Base-by-base conservation (phyloP, 1,140 invertebrate species). In the Lerema accius region DNA sequence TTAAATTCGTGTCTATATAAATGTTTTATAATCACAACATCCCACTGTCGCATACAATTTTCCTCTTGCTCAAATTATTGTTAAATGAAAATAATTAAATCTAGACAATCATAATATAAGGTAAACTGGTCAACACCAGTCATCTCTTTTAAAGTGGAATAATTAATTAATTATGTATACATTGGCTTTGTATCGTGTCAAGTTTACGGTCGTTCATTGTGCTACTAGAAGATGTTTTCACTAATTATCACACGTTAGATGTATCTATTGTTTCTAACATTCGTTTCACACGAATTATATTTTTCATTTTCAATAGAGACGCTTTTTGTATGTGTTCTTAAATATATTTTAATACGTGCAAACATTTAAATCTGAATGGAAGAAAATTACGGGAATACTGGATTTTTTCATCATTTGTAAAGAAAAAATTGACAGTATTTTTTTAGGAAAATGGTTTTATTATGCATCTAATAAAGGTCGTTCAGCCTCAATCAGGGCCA, bases 181-280 rank as follows among this genome's bases (percentile, higher is more conserved):
- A 43, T 53, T 62, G 60, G 19, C 17, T 45, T n/a, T n/a, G 9
- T 45, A 46, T 45, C 28, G 63, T 74, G 73, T 74, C 73, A 79
- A 79, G 76, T 79, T 79, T 76, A 74, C 63, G 71, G 63, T 56
- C 67, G 69, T 60, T 53, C 59, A 70, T 66, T 79, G 71, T 72
- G 61, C 63, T 67, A 35, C 46, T 55, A 63, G 48, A 35, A 32
- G 48, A 35, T 46, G 53, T 45, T 58, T 58, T 58, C 40, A 46
- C 40, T 60, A 65, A 60, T 65, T 65, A 58, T 65, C 56, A 59
- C 55, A 58, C 51, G 55, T 59, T 45, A 7, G 50, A 32, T 65
- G 42, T 35, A 45, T 53, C 63, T 45, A 65, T 65, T 65, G 56
- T 65, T 65, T 50, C 59, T 40, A 17, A 28, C 28, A 35, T 58